These are phyloP conservation scores for Procambarus clarkii DNA, from an alignment of 1,140 invertebrate genomes.

Conservation along the genomic window DNA sequence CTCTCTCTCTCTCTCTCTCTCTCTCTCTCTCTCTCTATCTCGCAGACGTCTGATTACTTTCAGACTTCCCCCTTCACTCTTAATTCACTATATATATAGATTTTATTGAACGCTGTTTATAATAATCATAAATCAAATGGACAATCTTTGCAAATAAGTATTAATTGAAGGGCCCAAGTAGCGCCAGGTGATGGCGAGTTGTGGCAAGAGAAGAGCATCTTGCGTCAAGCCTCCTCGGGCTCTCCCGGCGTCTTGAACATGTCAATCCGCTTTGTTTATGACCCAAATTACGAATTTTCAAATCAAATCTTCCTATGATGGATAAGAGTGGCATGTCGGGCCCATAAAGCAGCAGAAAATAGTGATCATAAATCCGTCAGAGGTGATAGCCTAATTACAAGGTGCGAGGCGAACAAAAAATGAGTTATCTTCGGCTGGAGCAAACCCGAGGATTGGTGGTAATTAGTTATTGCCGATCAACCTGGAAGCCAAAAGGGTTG, in stretches of 20 bases:
- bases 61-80: slow-evolving; percentile 26
- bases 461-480: slow-evolving; percentile 67
- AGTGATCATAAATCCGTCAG: slow-evolving; percentile 66
- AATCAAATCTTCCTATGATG: slow-evolving; percentile 65
- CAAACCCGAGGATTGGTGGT: slow-evolving; percentile 60
- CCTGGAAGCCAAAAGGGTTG: slow-evolving; percentile 46
- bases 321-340: slow-evolving; percentile 65
- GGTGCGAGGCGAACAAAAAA: slow-evolving; percentile 53
- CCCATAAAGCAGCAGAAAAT: slow-evolving; percentile 66
- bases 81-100: slow-evolving; percentile 42
- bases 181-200: slow-evolving; percentile 5
- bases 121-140: slow-evolving; percentile 36
- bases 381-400: slow-evolving; percentile 67
- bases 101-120: slow-evolving; percentile 23
- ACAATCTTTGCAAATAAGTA: slow-evolving; percentile 25
- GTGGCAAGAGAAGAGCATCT: background rate
- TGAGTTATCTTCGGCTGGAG: slow-evolving; percentile 49
- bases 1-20: too few species aligned
- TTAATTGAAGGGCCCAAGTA: slow-evolving; percentile 10
- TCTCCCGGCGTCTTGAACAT: slow-evolving; percentile 26
- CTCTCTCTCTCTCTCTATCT: background rate
- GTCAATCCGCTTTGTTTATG: slow-evolving; percentile 64
- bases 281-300: slow-evolving; percentile 66
- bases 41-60: slow-evolving; percentile 41
- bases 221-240: background rate